Evolutionary conservation across 2,113 vertebrate genomes (phyloP).

Genomic region (Zosterops borbonicus): DNA sequence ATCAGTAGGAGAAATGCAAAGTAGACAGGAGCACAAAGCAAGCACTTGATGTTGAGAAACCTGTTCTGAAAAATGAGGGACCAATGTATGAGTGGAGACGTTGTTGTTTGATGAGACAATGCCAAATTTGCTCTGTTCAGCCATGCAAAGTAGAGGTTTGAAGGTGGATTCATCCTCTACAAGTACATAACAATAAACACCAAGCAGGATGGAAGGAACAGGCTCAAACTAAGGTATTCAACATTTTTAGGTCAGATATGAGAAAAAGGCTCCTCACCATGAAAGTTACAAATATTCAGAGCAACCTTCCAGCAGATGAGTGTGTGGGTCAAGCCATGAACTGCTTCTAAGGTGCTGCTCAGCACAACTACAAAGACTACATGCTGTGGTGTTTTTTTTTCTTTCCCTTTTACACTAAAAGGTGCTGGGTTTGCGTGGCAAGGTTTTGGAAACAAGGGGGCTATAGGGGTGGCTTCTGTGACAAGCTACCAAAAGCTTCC

Average conservation of each 20-base stretch:
- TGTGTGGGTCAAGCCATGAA: neutral
- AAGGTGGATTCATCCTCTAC: neutral
- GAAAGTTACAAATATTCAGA: neutral
- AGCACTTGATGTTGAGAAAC: neutral
- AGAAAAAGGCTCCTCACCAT: neutral
- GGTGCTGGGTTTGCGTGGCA: neutral
- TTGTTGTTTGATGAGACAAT: neutral
- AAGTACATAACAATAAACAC: neutral
- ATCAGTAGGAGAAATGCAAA: neutral
- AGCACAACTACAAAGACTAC: neutral
- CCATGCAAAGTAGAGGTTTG: neutral
- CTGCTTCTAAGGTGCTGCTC: neutral
- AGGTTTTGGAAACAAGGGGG: neutral
- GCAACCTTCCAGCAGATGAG: neutral
- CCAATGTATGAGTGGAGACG: rapidly evolving
- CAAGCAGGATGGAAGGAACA: neutral
- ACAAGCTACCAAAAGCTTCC: neutral
- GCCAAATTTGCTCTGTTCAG: neutral
- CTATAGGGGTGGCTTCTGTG: neutral
- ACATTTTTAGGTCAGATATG: neutral
- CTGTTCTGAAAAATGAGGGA: neutral
- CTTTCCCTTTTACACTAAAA: neutral
- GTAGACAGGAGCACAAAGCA: neutral
- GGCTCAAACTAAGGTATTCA: neutral
- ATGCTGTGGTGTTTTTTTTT: rapidly evolving